These are phyloP conservation scores for Bombyx huttoni DNA, from an alignment of 2,888 invertebrate species.

Conservation along the genomic window DNA sequence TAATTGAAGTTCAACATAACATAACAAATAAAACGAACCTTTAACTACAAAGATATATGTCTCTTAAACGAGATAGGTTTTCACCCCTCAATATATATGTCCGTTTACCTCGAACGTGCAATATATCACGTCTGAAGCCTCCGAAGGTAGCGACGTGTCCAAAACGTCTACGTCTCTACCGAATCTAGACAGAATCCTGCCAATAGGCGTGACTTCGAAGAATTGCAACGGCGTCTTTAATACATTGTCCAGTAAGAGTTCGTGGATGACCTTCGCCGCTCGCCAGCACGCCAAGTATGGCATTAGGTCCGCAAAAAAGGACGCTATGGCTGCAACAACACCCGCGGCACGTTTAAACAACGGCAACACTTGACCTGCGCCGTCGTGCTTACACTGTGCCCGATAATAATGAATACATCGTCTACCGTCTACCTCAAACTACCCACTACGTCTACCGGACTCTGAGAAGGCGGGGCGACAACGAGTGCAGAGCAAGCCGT, in stretches of 20 bases:
- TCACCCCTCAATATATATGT: neutral
- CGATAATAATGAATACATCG: slow-evolving; percentile 57
- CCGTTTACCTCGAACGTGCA: slow-evolving; percentile 80
- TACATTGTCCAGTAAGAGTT: slow-evolving; percentile 72
- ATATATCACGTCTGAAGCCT: slow-evolving; percentile 78
- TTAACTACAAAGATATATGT: too few species aligned
- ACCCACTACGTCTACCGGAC: too few species aligned
- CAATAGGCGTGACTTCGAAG: slow-evolving; percentile 85
- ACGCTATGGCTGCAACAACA: slow-evolving; percentile 78
- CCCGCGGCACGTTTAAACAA: slow-evolving; percentile 24
- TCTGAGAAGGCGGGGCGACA: neutral
- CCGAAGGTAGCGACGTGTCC: slow-evolving; percentile 78
- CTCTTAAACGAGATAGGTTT: too few species aligned
- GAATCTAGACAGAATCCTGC: slow-evolving; percentile 81
- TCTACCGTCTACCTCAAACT: slow-evolving; percentile 21
- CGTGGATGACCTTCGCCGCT: slow-evolving; percentile 76
- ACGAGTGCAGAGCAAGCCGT: neutral
- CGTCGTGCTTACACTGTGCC: slow-evolving; percentile 2
- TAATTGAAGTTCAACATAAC: too few species aligned
- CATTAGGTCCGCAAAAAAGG: slow-evolving; percentile 77
- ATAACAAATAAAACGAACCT: too few species aligned
- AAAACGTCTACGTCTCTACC: slow-evolving; percentile 82
- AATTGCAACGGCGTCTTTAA: slow-evolving; percentile 80
- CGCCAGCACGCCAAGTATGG: slow-evolving; percentile 79
- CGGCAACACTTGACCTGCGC: slow-evolving; percentile 8